Evolutionary conservation across 2,113 vertebrate genomes (phyloP).

Genomic region (Albula glossodonta): DNA sequence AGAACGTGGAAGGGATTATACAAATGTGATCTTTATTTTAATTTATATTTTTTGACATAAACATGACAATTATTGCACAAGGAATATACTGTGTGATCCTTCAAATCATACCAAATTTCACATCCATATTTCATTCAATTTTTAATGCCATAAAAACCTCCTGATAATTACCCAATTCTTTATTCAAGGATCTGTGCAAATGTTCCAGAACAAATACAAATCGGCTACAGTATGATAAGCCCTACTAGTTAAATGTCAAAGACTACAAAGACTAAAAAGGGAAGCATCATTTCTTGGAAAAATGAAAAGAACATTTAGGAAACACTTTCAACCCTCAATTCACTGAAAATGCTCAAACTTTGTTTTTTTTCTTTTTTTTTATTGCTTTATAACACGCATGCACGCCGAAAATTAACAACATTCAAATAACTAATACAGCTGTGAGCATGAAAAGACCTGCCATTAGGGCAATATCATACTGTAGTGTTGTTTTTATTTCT

Average conservation of each 20-base stretch:
- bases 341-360: too few relatives aligned
- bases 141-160: not conserved
- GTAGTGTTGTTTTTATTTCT: not conserved
- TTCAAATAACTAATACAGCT: not conserved
- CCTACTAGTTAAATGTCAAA: not conserved
- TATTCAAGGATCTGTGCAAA: not conserved
- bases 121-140: not conserved
- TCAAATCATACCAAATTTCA: not conserved
- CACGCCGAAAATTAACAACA: not conserved
- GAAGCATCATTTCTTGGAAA: too few relatives aligned
- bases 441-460: too few relatives aligned
- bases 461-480: not conserved
- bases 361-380: too few relatives aligned
- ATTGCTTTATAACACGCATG: too few relatives aligned
- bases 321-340: too few relatives aligned
- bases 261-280: not conserved
- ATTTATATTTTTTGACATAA: not conserved
- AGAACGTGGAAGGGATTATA: not conserved
- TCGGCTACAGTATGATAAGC: not conserved
- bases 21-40: not conserved
- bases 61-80: conserved; percentile 11
- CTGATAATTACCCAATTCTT: not conserved
- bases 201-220: not conserved
- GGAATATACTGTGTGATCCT: not conserved
- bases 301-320: too few relatives aligned